phyloP scores from a whole-genome alignment of 1,140 invertebrate genomes.

The Thaumetopoea pityocampa region DNA sequence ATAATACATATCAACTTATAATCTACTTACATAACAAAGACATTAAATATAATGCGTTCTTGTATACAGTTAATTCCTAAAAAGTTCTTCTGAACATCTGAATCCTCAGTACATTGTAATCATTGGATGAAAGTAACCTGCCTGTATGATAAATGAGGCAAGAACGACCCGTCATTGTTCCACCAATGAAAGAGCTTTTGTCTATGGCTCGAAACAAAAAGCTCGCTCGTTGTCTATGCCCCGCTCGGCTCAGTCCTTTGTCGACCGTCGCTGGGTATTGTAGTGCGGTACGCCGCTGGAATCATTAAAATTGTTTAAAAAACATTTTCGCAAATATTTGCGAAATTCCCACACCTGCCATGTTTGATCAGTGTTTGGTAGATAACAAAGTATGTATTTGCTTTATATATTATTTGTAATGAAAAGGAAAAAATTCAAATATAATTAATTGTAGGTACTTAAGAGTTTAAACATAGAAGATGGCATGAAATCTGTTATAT shows the following conservation, averaged over 20 bases:
- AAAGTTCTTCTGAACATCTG: constrained; percentile 31
- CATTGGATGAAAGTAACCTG: constrained; percentile 70
- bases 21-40: constrained; percentile 24
- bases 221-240: constrained; percentile 56
- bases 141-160: constrained; percentile 70
- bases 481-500: too few relatives aligned
- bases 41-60: constrained; percentile 32
- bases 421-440: too few relatives aligned
- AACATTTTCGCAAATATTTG: constrained; percentile 43
- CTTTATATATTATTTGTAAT: too few relatives aligned
- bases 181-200: constrained; percentile 65
- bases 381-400: too few relatives aligned
- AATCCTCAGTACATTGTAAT: constrained; percentile 59
- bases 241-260: constrained; percentile 51
- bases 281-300: constrained; percentile 41
- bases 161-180: constrained; percentile 58
- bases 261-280: constrained; percentile 49
- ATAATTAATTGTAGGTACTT: too few relatives aligned
- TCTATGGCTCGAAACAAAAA: constrained; percentile 62
- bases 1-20: constrained; percentile 4
- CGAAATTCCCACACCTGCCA: constrained; percentile 45
- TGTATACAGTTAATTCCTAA: constrained; percentile 45
- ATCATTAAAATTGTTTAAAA: constrained; percentile 56
- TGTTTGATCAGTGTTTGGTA: too few relatives aligned
- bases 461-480: too few relatives aligned